Conservation (phyloP, 2,113 vertebrate species). For the Mesitornis unicolor region DNA sequence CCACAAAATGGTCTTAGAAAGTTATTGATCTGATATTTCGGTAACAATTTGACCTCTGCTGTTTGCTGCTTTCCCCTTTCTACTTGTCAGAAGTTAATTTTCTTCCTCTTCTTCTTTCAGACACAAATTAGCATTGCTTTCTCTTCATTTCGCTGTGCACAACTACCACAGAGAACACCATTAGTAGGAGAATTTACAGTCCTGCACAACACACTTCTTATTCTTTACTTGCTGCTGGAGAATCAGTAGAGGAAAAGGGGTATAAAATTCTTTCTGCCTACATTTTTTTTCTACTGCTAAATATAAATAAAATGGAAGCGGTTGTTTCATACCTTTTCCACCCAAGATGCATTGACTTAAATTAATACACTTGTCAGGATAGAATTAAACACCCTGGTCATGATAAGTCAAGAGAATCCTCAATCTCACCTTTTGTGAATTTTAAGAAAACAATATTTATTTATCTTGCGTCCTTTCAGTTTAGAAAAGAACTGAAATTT, state of each 20-base stretch:
- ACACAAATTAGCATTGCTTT: neutral
- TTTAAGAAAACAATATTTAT: neutral
- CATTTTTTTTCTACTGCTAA: neutral
- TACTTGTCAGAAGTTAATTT: neutral
- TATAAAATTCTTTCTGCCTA: no score
- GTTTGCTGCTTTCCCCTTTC: neutral
- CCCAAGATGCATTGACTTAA: neutral
- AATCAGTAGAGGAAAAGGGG: neutral
- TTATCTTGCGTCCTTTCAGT: neutral
- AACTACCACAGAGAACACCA: neutral
- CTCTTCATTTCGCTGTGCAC: neutral
- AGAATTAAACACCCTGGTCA: neutral
- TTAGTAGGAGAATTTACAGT: neutral
- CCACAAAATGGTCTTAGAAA: no score
- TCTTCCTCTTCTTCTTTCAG: neutral
- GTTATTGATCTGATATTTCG: no score
- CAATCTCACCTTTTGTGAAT: accelerated
- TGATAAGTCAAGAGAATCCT: neutral
- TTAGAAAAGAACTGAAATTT: neutral
- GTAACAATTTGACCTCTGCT: neutral
- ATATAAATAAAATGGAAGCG: neutral
- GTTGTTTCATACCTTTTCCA: neutral
- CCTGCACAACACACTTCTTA: neutral
- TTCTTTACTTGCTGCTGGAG: neutral
- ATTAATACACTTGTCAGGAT: neutral